A percentile compares a stretch with the other conserved stretches of the same genome.
These are phyloP conservation scores for Drosophila ananassae DNA, from an alignment of 1,140 invertebrate genomes.

Conservation along the genomic window DNA sequence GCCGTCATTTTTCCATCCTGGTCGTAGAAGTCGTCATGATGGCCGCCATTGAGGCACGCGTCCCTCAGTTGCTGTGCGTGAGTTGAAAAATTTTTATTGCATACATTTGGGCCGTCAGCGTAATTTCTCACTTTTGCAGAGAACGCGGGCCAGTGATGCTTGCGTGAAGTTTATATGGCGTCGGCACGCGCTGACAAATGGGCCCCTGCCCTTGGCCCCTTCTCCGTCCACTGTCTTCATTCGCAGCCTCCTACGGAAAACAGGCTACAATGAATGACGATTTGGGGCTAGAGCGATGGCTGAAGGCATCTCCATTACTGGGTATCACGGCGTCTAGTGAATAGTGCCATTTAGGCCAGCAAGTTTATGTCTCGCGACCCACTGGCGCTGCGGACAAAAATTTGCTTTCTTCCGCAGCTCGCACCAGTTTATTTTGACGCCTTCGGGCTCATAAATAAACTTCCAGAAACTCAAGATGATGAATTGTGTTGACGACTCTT, in stretches of 20 bases:
- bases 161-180: slow-evolving; percentile 74
- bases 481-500: slow-evolving; percentile 70
- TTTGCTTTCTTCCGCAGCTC: background rate
- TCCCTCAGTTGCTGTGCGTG: slow-evolving; percentile 38
- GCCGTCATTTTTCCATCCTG: slow-evolving; percentile 58
- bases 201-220: background rate
- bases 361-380: background rate
- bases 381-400: background rate
- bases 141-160: slow-evolving; percentile 26
- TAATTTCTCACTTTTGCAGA: slow-evolving; percentile 74
- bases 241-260: background rate
- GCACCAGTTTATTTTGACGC: slow-evolving; percentile 7
- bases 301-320: slow-evolving; percentile 11
- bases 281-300: background rate
- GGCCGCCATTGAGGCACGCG: background rate
- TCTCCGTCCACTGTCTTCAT: background rate
- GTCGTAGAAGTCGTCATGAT: slow-evolving; percentile 62
- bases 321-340: slow-evolving; percentile 16
- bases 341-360: background rate
- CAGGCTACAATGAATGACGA: slow-evolving; percentile 14
- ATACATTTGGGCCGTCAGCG: slow-evolving; percentile 79
- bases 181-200: slow-evolving; percentile 50
- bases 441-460: slow-evolving; percentile 52
- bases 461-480: slow-evolving; percentile 58
- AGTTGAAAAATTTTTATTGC: slow-evolving; percentile 83